Evolutionary conservation across 2,113 vertebrate genomes (phyloP), one percentile per base, ranked within the genome.

Genomic region (Riparia riparia): DNA sequence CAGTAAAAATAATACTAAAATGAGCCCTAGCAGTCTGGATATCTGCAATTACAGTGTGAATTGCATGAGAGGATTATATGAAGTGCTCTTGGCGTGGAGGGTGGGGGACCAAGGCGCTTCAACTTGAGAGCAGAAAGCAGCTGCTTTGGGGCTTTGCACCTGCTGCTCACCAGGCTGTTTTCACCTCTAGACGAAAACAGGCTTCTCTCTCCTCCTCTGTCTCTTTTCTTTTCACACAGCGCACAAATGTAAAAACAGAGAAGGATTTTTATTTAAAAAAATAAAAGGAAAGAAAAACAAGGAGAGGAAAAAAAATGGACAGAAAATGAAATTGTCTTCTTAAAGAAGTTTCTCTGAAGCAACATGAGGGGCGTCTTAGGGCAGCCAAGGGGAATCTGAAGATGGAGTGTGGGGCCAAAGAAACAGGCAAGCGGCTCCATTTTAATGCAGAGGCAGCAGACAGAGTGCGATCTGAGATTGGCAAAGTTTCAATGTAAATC

Each of bases 21-120:
- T 90, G 95, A 97, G 97, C 94, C 96, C 95, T 90, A 96, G 97
- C 97, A 95, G 97, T 96, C 93, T 97, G 98, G 97, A 97, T 97
- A 98, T 98, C 96, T 97, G 98, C 98, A 98, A 98, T 99, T 98
- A 98, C 98, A 98, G 98, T 98, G 98, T 98, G 98, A 98, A 98
- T 98, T 98, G 98, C 98, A 98, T 91, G 98, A 98, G 98, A 98
- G 98, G 98, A 98, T 98, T 99, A 98, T 93, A 97, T 98, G 98
- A 98, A 99, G 98, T 98, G 98, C 98, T 98, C 98, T 98, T 97
- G 98, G 98, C 97, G 66, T 98, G 97, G 98, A 98, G 97, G 96
- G 96, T 96, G 96, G 97, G 97, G 96, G 97, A 97, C 97, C 94
- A 88, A 95, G 97, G 96, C 93, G 97, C 97, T 97, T 97, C 92